Base-by-base conservation (phyloP, 2,888 invertebrate genomes). In the Drosophila kokeensis region DNA sequence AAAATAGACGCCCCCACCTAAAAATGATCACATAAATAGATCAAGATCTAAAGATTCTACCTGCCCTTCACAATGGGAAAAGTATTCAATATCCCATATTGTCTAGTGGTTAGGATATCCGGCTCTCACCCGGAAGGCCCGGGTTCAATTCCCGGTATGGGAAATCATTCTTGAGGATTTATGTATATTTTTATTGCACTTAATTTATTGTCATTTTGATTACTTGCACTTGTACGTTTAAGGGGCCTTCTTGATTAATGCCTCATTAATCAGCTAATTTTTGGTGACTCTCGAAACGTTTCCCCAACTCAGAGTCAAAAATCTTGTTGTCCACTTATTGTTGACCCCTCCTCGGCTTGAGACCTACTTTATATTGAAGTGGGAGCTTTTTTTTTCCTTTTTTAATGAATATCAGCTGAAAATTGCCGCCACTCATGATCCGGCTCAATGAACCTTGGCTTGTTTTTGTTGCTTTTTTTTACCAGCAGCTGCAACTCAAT, bases 131-230 rank as follows among this genome's bases (percentile, higher is more conserved):
- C 92, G 92, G 93, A 91, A 93, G 93, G 96, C 96, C 96, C 96
- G 96, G 96, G 96, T 96, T 96, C 96, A 96, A 96, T 96, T 96
- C 96, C 96, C 97, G 96, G 96, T 97, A 96, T 97, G 96, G 97
- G 96, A 96, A 93, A 50, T 40, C 15, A 38, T 52, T 62, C 29
- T 57, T n/a, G 8, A 38, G 13, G 55, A 30, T 32, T 40, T 29
- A 50, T 29, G 29, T 4, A 13, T 55, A 27, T 29, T 59, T 63
- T 38, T 10, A 21, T 52, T 73, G 24, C 48, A 61, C 21, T 50
- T 55, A 62, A 62, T 65, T 76, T 59, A 69, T 61, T 71, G 49
- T 29, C 29, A n/a, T 29, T 34, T 59, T 74, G 40, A 45, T 70
- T 36, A 48, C 38, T 40, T 61, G 38, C 30, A 42, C 29, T 36